These are phyloP conservation scores for Desmophyllum pertusum DNA, from an alignment of 92 coral and sea anemone species.

Conservation along the genomic window DNA sequence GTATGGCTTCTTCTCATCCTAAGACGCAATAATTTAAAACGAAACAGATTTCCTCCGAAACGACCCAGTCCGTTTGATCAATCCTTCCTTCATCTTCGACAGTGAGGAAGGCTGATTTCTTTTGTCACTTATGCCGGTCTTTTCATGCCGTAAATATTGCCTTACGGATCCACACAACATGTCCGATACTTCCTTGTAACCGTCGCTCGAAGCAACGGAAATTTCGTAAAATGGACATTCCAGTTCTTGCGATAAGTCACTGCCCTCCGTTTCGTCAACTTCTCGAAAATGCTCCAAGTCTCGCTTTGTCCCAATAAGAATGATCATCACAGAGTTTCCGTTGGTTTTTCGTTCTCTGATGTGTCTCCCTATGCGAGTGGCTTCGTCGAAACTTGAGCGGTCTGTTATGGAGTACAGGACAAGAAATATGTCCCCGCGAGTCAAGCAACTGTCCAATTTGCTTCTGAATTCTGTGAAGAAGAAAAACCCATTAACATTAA, in stretches of 20 bases:
- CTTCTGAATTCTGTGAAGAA: conserved; percentile 71
- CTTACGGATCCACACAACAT: conserved; percentile 53
- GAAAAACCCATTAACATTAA: neutral
- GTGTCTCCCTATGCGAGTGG: conserved; percentile 73
- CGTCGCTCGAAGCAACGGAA: conserved; percentile 80
- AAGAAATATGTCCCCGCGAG: conserved; percentile 80
- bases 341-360: conserved; percentile 74
- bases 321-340: conserved; percentile 60
- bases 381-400: conserved; percentile 81
- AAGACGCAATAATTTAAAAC: neutral
- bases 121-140: conserved; percentile 43
- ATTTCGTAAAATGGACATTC: conserved; percentile 91
- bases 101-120: conserved; percentile 70
- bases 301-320: conserved; percentile 82
- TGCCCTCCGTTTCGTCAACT: conserved; percentile 82
- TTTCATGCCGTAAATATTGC: conserved; percentile 61
- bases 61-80: conserved; percentile 77
- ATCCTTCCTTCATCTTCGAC: conserved; percentile 82
- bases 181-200: conserved; percentile 82
- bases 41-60: conserved; percentile 78
- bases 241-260: conserved; percentile 82
- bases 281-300: conserved; percentile 91
- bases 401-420: conserved; percentile 91
- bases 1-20: too few species aligned
- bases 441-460: conserved; percentile 73